A percentile compares a stretch with the other conserved stretches of the same genome.
Evolutionary conservation across 2,797 vertebrate species (phyloP).

Genomic region (Cottoperca gobio): DNA sequence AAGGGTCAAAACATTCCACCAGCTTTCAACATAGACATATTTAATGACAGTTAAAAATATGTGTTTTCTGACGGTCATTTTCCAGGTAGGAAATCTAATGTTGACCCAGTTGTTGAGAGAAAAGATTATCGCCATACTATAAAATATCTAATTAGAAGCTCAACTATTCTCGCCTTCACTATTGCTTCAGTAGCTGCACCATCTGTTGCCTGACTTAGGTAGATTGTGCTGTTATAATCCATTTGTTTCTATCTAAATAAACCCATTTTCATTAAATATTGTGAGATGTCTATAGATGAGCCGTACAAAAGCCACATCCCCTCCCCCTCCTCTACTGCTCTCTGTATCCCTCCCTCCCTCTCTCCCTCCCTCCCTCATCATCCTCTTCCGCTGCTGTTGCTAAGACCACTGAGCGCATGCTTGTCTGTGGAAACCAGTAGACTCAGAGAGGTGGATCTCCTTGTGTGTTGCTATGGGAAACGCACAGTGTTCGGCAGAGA

Average conservation of each 20-base stretch:
- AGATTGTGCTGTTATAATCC: conserved; percentile 42
- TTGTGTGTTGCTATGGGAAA: conserved; percentile 81
- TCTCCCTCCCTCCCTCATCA: conserved; percentile 38
- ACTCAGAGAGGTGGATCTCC: conserved; percentile 73
- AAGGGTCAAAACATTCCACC: conserved; percentile 15
- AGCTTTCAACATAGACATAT: conserved; percentile 18
- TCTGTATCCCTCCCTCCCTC: conserved; percentile 38
- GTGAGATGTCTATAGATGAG: conserved; percentile 52
- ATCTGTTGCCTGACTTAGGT: conserved; percentile 56
- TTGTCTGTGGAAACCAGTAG: conserved; percentile 72
- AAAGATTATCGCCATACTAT: conserved; percentile 51
- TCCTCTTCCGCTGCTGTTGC: conserved; percentile 77
- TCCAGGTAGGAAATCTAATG: conserved; percentile 31
- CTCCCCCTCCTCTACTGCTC: conserved; percentile 59
- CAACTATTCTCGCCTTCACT: conserved; percentile 26
- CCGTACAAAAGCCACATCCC: conserved; percentile 56
- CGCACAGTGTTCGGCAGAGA: conserved; percentile 63
- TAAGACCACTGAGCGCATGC: conserved; percentile 67
- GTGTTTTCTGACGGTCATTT: conserved; percentile 2
- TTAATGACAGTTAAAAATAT: conserved; percentile 2
- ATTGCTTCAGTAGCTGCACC: conserved; percentile 41
- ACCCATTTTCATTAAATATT: conserved; percentile 65
- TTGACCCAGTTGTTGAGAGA: conserved; percentile 65
- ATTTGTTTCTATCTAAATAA: conserved; percentile 50
- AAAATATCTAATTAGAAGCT: conserved; percentile 70